Conservation (phyloP, 2,113 vertebrate species). For the Calyptommatus sinebrachiatus region DNA sequence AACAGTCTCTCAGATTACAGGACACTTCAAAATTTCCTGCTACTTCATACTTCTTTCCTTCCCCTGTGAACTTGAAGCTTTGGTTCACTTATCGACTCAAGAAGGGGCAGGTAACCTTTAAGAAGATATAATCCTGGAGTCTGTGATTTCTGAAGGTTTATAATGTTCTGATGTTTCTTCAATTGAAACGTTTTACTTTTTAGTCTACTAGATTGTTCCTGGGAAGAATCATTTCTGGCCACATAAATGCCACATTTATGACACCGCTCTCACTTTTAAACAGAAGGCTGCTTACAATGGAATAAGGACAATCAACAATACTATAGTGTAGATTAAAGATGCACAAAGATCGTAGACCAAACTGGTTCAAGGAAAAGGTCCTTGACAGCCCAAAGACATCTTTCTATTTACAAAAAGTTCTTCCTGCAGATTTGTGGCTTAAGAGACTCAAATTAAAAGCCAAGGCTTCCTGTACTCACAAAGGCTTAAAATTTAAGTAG, state of each 20-base stretch:
- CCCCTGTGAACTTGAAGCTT: too few relatives aligned
- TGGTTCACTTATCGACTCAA: too few relatives aligned
- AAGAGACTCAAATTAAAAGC: conserved; percentile 52
- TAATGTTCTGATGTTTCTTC: conserved; percentile 16
- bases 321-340: conserved; percentile 55
- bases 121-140: too few relatives aligned
- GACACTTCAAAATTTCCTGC: too few relatives aligned
- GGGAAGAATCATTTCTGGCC: conserved; percentile 12
- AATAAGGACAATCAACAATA: conserved; percentile 53
- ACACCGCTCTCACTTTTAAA: neutral
- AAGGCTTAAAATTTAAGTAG: neutral
- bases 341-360: conserved; percentile 63
- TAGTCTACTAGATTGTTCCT: conserved; percentile 21
- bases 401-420: conserved; percentile 53
- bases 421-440: conserved; percentile 62
- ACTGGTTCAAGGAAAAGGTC: conserved; percentile 60
- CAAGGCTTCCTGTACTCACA: neutral
- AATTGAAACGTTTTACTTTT: neutral
- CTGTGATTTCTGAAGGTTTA: neutral
- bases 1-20: too few relatives aligned
- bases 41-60: too few relatives aligned
- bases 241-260: conserved; percentile 11
- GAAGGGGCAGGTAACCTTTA: too few relatives aligned
- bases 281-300: conserved; percentile 13
- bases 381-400: conserved; percentile 70